phyloP scores from a whole-genome alignment of 2,113 vertebrate species.

The Elephantulus edwardii region DNA sequence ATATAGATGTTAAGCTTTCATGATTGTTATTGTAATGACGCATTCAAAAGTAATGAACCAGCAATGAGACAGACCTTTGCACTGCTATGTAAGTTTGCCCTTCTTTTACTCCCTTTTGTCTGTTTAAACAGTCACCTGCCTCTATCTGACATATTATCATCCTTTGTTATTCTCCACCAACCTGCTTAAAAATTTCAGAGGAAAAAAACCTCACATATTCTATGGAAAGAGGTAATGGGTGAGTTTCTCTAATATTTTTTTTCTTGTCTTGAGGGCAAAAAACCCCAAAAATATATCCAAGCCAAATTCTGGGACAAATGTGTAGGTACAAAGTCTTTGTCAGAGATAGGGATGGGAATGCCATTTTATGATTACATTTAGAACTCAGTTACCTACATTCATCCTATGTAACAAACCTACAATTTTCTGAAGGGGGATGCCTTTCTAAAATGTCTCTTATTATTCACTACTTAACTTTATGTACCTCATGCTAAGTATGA shows the following conservation, averaged over 20 bases:
- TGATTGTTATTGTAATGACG: background rate
- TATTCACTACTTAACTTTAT: conserved; percentile 37
- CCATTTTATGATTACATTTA: background rate
- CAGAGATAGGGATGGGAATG: background rate
- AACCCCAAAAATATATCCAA: background rate
- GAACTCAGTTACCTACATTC: background rate
- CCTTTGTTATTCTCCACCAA: background rate
- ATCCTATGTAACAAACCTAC: background rate
- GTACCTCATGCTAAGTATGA: background rate
- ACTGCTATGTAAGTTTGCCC: too few relatives aligned
- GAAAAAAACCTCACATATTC: background rate
- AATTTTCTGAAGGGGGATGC: background rate
- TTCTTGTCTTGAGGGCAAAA: background rate
- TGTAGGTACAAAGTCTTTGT: background rate
- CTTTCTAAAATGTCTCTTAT: background rate
- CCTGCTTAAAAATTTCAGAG: background rate
- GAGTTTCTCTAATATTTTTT: background rate
- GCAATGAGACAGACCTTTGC: too few relatives aligned
- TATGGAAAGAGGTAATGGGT: background rate
- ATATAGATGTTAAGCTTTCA: background rate
- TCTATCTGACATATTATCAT: background rate
- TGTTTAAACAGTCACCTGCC: background rate
- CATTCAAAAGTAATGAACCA: background rate
- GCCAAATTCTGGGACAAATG: background rate
- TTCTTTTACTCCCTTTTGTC: background rate